Conservation (phyloP, 2,797 vertebrate species). For the Ambastaia sidthimunki region DNA sequence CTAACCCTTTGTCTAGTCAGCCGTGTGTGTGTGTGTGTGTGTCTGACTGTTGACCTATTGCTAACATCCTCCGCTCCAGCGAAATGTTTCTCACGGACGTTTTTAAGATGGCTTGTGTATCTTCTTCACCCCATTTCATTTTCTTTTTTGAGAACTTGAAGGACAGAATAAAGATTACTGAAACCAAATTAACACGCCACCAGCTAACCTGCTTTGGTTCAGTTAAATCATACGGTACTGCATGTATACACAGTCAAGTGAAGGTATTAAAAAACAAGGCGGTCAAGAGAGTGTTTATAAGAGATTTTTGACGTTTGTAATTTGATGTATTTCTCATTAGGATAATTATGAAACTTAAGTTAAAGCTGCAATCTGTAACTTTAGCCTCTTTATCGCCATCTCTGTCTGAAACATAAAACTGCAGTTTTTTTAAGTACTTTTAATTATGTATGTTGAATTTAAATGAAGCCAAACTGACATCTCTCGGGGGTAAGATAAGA, state of each 20-base stretch:
- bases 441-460: too few species aligned
- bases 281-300: not conserved
- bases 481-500: too few species aligned
- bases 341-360: not conserved
- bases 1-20: not conserved
- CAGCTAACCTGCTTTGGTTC: constrained; percentile 9
- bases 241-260: not conserved
- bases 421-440: too few species aligned
- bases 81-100: constrained; percentile 5
- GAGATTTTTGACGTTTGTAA: not conserved
- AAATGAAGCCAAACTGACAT: too few species aligned
- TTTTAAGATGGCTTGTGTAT: constrained; percentile 21
- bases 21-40: not conserved
- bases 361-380: too few species aligned
- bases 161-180: constrained; percentile 31
- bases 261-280: not conserved
- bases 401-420: too few species aligned
- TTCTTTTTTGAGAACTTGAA: constrained; percentile 18
- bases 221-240: constrained; percentile 9
- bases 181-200: constrained; percentile 22
- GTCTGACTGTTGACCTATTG: constrained; percentile 5
- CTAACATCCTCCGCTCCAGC: not conserved
- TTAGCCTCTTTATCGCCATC: too few species aligned
- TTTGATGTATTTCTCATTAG: not conserved
- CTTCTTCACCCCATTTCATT: constrained; percentile 19